A percentile compares a stretch with the other conserved stretches of the same genome.
These are phyloP conservation scores for Enteromius viviparus DNA, from an alignment of 2,797 vertebrate species.

Conservation along the genomic window DNA sequence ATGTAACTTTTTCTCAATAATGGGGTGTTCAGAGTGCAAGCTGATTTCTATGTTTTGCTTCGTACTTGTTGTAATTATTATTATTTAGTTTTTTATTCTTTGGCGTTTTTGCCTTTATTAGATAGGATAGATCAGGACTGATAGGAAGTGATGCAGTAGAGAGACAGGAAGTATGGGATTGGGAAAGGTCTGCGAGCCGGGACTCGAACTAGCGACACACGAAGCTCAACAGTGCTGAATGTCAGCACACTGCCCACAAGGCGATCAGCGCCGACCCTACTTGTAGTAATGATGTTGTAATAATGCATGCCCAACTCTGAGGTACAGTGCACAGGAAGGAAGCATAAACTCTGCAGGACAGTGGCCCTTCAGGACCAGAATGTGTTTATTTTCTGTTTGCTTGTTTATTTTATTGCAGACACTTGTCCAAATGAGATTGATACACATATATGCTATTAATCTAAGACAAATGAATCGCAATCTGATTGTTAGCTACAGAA, in stretches of 20 bases:
- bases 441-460: background rate
- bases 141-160: too few relatives aligned
- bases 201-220: too few relatives aligned
- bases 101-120: too few relatives aligned
- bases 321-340: background rate
- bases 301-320: background rate
- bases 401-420: background rate
- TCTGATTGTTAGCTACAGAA: background rate
- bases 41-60: background rate
- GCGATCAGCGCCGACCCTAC: background rate
- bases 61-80: background rate
- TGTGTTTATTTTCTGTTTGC: background rate
- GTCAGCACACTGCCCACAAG: too few relatives aligned
- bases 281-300: background rate
- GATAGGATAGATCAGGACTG: too few relatives aligned
- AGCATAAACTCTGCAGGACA: background rate
- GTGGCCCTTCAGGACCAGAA: background rate
- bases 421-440: background rate
- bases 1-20: background rate
- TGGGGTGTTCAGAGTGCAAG: background rate
- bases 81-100: too few relatives aligned
- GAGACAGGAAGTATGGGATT: too few relatives aligned
- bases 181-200: too few relatives aligned
- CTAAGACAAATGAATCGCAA: background rate
- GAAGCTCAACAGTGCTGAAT: too few relatives aligned